These are phyloP conservation scores for Salminus brasiliensis DNA, from an alignment of 2,113 vertebrate species.

Conservation along the genomic window DNA sequence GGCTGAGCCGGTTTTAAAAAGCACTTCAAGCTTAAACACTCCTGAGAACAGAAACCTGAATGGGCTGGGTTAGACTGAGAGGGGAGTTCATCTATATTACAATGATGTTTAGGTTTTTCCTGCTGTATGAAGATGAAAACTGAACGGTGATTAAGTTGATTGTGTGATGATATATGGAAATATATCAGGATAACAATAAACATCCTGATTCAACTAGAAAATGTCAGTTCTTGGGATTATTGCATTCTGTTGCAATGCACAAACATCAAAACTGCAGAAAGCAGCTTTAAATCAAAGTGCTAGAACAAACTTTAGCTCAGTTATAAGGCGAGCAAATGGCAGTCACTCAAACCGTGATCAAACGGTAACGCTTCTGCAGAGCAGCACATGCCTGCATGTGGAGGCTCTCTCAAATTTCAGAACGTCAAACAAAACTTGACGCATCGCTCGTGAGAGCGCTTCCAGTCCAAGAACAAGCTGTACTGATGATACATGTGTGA, in stretches of 20 bases:
- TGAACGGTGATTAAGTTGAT: too few relatives aligned
- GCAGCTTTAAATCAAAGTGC: not conserved
- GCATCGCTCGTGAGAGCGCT: not conserved
- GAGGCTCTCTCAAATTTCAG: not conserved
- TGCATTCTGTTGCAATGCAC: conserved; percentile 47
- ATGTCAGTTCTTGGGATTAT: too few relatives aligned
- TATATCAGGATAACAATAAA: too few relatives aligned
- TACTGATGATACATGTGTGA: not conserved
- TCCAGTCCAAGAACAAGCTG: not conserved
- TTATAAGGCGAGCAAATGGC: not conserved
- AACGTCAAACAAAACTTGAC: not conserved
- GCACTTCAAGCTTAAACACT: too few relatives aligned
- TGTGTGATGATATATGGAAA: too few relatives aligned
- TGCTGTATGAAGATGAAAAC: too few relatives aligned
- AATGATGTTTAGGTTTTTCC: too few relatives aligned
- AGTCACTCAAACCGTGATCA: not conserved
- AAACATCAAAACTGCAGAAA: not conserved
- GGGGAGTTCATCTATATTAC: too few relatives aligned
- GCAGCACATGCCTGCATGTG: not conserved
- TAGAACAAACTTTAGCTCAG: not conserved
- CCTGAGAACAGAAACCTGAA: too few relatives aligned
- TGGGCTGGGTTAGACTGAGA: too few relatives aligned
- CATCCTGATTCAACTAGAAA: too few relatives aligned
- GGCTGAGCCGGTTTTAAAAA: too few relatives aligned
- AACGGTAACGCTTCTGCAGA: not conserved